Evolutionary conservation across 2,113 vertebrate genomes (phyloP), one percentile per base, ranked within the genome.

Genomic region (Pelmatolapia mariae): DNA sequence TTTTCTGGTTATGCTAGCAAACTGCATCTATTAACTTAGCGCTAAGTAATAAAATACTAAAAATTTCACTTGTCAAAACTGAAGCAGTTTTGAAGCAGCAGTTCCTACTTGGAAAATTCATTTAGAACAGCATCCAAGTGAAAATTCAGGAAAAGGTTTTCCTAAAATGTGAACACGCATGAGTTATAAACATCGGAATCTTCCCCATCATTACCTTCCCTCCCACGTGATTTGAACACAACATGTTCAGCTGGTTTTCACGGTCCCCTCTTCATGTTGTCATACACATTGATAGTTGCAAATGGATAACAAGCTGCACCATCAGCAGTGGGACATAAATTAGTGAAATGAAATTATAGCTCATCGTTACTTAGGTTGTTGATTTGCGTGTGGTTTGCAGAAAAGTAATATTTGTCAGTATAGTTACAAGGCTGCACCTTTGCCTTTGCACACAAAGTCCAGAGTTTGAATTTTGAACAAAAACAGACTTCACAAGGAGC

Each of bases 401-500:
- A 83, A 24, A 16, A 38, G 56, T 29, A 29, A 8, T 8, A 71
- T 56, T 80, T 82, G 22, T 26, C 16, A 12, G 61, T 57, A 47
- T 22, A 19, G 36, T 31, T 84, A 22, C 36, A 63, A 50, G 4
- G 22, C 56, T 84, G 33, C 68, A 81, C 81, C 76, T 85, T 86
- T 24, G 40, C 4, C 19, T 47, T 31, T 7, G 26, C 81, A 79
- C 80, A 71, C 81, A 82, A 53, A 85, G 50, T 50, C 82, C 80
- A 79, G 47, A 80, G 73, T 84, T 82, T 68, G 19, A 43, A 36
- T 88, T 83, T 38, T 50, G 79, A 87, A 80, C 15, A 7, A 81
- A 88, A 87, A 50, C 91, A 89, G 83, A 59, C 83, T 91, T 85
- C 33, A 91, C 68, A 73, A 87, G 89, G 68, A 87, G 81, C 83